Evolutionary conservation across 2,113 vertebrate genomes (phyloP).

Genomic region (Chunga burmeisteri): DNA sequence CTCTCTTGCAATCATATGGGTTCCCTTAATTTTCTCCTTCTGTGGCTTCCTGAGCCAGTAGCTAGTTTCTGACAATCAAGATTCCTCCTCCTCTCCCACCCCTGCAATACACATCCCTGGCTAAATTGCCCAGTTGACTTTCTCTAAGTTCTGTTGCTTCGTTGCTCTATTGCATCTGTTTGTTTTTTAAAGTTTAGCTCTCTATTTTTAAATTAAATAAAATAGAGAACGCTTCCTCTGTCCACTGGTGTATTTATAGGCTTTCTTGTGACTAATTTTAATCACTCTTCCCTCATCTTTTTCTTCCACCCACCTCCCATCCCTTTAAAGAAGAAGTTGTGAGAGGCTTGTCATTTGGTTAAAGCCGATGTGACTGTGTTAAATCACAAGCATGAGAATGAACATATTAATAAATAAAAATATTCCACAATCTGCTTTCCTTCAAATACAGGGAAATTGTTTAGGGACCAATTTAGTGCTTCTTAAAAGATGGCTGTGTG

Average conservation of each 20-base stretch:
- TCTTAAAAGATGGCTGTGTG: background rate
- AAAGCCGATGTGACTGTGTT: background rate
- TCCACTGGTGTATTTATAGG: background rate
- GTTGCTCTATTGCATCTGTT: background rate
- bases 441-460: background rate
- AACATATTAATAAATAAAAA: background rate
- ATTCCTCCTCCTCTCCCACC: background rate
- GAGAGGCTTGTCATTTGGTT: background rate
- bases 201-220: slow-evolving; percentile 2
- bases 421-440: background rate
- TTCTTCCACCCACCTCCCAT: background rate
- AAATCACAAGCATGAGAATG: background rate
- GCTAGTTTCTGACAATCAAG: background rate
- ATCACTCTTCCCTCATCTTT: background rate
- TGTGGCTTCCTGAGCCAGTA: background rate
- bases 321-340: background rate
- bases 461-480: background rate
- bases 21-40: background rate
- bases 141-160: background rate
- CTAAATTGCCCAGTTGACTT: background rate
- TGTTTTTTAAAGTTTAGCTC: background rate
- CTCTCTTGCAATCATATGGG: background rate
- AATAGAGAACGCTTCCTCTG: background rate
- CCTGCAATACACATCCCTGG: background rate
- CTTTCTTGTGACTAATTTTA: slow-evolving; percentile 36